Base-by-base conservation (phyloP, 2,797 vertebrate species). In the Gymnoscopelus microlampas region DNA sequence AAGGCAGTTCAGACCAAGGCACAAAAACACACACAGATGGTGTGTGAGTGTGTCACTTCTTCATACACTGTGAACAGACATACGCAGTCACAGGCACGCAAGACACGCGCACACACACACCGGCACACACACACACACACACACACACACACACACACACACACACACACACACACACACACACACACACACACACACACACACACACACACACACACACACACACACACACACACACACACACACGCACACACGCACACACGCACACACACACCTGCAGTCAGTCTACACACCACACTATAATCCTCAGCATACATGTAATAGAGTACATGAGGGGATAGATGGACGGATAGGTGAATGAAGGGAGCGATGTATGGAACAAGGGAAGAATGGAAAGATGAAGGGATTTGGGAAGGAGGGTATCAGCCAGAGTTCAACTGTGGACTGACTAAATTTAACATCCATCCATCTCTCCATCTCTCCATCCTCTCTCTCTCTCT, bases 381-480 rank as follows among this genome's bases (percentile, higher is more conserved):
- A 7, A 51, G 15, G n/a, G 9, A 4, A 3, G 19, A 39, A 61
- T 10, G 47, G 15, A 23, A 11, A 24, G 59, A 70, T 48, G 44
- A 54, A 69, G 74, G 77, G 68, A 77, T 10, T 3, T 71, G 74
- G 73, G 71, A 79, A 72, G 75, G 15, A 77, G 56, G 77, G 76
- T 62, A 81, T 91, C 90, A 88, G 86, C 87, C 85, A 94, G 92
- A 94, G 94, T 94, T 95, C 93, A 95, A 88, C 93, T 90, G 91
- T 90, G 73, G 81, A 93, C 95, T 97, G 81, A 93, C 95, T 97
- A 96, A 96, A 95, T 97, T 96, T 96, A 97, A 96, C 93, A 80
- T 88, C 66, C 70, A 93, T 89, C 74, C 63, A 71, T 82, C 81
- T 48, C 54, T 60, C 29, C 15, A 65, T 76, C 69, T 29, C 58